These are phyloP conservation scores for Melinaea marsaeus DNA, from an alignment of 2,888 invertebrate species.

Conservation along the genomic window DNA sequence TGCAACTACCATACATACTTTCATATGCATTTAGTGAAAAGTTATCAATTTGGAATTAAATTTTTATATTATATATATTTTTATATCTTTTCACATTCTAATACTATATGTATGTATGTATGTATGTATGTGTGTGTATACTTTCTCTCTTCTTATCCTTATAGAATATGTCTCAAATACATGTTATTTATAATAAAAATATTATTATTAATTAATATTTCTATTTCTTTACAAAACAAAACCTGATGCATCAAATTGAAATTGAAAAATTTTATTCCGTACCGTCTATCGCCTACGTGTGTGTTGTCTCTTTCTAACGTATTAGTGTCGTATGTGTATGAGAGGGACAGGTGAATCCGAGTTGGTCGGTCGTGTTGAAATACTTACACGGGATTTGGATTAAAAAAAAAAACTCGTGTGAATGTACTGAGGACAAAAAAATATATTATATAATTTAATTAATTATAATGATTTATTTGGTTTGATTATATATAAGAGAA, in stretches of 20 bases:
- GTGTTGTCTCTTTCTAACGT: slow-evolving; percentile 31
- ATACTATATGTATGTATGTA: too few species aligned
- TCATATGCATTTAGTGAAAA: too few species aligned
- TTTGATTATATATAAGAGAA: neutral
- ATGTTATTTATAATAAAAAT: slow-evolving; percentile 16
- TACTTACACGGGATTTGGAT: slow-evolving; percentile 70
- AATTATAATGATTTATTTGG: slow-evolving; percentile 6
- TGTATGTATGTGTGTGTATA: too few species aligned
- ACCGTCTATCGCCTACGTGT: slow-evolving; percentile 32
- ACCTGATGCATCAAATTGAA: slow-evolving; percentile 36
- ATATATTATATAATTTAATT: slow-evolving; percentile 16
- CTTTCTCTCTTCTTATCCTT: too few species aligned
- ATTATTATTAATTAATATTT: slow-evolving; percentile 31
- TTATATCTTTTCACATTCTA: too few species aligned
- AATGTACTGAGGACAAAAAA: slow-evolving; percentile 52
- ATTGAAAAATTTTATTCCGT: slow-evolving; percentile 39
- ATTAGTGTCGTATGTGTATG: slow-evolving; percentile 27
- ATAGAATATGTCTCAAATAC: too few species aligned
- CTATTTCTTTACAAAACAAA: slow-evolving; percentile 31
- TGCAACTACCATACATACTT: too few species aligned
- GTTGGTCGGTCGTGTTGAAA: slow-evolving; percentile 61
- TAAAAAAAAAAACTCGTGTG: slow-evolving; percentile 57
- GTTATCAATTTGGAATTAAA: too few species aligned
- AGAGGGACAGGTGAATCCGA: slow-evolving; percentile 44
- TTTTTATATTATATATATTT: too few species aligned